Evolutionary conservation across 2,113 vertebrate species (phyloP).

Genomic region (Sialia sialis): DNA sequence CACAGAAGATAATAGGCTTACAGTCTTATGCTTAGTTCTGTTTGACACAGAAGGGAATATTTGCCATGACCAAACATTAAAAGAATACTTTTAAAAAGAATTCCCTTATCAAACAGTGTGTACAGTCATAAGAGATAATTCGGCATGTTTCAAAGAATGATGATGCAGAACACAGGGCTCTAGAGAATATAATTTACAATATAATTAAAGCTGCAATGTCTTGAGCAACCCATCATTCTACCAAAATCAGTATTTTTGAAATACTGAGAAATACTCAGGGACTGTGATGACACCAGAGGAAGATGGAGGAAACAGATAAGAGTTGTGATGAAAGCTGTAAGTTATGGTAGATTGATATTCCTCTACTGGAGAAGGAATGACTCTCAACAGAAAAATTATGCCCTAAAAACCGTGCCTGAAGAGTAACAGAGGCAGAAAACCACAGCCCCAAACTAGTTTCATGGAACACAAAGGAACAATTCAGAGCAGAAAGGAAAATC

Average conservation of each 20-base stretch:
- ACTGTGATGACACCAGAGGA: neutral
- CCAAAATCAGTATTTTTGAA: slow-evolving; percentile 4
- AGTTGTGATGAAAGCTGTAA: slow-evolving; percentile 11
- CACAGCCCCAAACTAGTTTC: neutral
- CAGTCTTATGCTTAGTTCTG: neutral
- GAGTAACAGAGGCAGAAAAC: neutral
- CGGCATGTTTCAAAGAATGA: neutral
- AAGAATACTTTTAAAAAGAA: neutral
- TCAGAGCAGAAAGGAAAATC: neutral
- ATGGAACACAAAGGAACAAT: neutral
- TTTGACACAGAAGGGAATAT: slow-evolving; percentile 1
- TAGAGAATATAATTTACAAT: neutral
- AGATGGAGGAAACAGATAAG: neutral
- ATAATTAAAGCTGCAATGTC: slow-evolving; percentile 19
- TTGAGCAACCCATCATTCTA: neutral
- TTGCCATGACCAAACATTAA: slow-evolving; percentile 4
- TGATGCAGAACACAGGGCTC: neutral
- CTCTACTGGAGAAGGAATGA: neutral
- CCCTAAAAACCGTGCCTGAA: neutral
- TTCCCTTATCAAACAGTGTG: neutral
- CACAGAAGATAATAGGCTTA: neutral
- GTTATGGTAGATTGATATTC: neutral
- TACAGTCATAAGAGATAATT: neutral
- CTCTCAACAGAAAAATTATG: slow-evolving; percentile 32
- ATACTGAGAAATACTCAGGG: neutral